Base-by-base conservation (phyloP, 2,113 vertebrate species). In the Symphodus melops region DNA sequence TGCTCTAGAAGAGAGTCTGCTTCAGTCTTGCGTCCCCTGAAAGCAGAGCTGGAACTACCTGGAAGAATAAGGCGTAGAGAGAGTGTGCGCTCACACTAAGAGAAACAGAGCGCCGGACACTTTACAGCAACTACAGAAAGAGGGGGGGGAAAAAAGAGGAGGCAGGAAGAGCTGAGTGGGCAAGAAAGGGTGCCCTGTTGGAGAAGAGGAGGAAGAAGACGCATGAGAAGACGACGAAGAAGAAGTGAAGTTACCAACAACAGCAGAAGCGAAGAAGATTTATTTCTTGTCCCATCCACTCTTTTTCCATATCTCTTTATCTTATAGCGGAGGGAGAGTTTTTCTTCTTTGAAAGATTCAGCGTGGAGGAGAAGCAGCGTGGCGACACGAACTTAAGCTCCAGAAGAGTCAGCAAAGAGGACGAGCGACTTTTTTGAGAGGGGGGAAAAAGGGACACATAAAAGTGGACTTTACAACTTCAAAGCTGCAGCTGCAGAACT, bases 391-490 rank as follows among this genome's bases (percentile, higher is more conserved):
- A 80, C 42, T 82, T 65, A 67, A 42, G 25, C 60, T 79, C 60
- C 64, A 58, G 53, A 69, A 46, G 67, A 83, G 77, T 64, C 61
- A 46, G 67, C 67, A 10, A 39, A 10, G 9, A 44, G 5, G 80
- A 66, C 79, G 61, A 69, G 4, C 23, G 36, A 60, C 72, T 79
- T 57, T 71, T 63, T 81, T 88, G 48, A 48, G 65, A 63, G 42
- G 14, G 17, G 14, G 16, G 75, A 49, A 72, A 62, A 69, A 72
- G 71, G 64, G 70, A 75, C 66, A 71, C 64, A 73, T 67, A 44
- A 65, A 81, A 85, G 71, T 49, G 64, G 63, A 84, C 76, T 75
- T 61, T 71, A 68, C 63, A 80, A 77, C 73, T 72, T 52, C 20
- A 51, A n/a, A 52, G 46, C 61, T 51, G 7, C 16, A 4, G 55